Evolutionary conservation across 1,140 invertebrate genomes (phyloP).

Genomic region (Lucilia cuprina): DNA sequence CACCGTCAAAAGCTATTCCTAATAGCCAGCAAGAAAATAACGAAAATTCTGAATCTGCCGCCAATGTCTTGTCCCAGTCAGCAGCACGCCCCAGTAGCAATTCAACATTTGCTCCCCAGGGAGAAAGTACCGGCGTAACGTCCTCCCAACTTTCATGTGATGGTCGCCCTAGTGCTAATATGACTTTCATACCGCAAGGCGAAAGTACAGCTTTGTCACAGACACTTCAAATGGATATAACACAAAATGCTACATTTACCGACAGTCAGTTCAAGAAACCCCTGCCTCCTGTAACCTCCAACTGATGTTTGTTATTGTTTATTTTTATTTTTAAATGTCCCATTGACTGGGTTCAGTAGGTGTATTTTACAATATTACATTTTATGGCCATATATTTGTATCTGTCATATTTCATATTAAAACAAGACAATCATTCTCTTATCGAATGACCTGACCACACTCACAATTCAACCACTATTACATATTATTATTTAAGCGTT

Average conservation of each 20-base stretch:
- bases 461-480: too few species aligned
- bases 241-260: background rate
- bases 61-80: background rate
- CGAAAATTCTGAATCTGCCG: background rate
- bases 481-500: too few species aligned
- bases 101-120: background rate
- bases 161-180: background rate
- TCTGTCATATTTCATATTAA: too few species aligned
- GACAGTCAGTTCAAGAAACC: slow-evolving; percentile 37
- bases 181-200: slow-evolving; percentile 21
- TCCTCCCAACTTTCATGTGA: background rate
- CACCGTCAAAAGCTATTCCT: background rate
- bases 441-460: too few species aligned
- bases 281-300: slow-evolving; percentile 18
- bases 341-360: background rate
- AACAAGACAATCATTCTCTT: too few species aligned
- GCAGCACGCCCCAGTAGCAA: background rate
- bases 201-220: slow-evolving; percentile 38
- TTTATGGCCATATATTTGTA: background rate
- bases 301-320: slow-evolving; percentile 2
- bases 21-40: background rate
- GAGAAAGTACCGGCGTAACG: background rate
- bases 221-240: slow-evolving; percentile 15
- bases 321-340: background rate
- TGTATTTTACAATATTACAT: background rate